Conservation (phyloP, 1,140 invertebrate genomes). For the Formica selysi region DNA sequence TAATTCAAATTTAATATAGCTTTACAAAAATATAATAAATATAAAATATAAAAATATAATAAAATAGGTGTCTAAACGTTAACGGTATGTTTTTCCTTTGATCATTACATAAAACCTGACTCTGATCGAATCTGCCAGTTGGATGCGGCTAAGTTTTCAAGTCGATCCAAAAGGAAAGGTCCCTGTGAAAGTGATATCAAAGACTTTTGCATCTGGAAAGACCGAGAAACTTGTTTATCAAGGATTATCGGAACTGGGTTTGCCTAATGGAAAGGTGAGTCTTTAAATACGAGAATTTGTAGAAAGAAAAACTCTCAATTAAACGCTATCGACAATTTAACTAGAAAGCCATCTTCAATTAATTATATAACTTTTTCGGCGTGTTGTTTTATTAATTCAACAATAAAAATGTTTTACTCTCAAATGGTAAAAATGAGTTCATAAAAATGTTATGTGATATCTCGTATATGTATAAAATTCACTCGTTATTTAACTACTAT, state of each 20-base stretch:
- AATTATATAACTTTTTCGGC: not conserved
- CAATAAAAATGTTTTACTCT: not conserved
- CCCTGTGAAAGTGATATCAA: conserved; percentile 97
- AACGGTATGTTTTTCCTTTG: not conserved
- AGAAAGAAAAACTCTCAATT: conserved; percentile 24
- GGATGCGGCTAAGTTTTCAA: conserved; percentile 97
- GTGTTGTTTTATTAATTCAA: not conserved
- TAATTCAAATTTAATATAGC: not conserved
- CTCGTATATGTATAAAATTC: not conserved
- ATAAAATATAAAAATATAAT: not conserved
- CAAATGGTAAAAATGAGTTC: not conserved
- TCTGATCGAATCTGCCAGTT: conserved; percentile 88
- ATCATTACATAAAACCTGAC: conserved; percentile 40
- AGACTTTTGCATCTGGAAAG: conserved; percentile 99
- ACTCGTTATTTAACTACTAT: not conserved
- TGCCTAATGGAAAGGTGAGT: conserved; percentile 97
- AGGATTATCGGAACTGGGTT: conserved; percentile 96
- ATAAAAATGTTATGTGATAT: not conserved
- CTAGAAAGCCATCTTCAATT: conserved; percentile 10
- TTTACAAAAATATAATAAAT: conserved; percentile 31
- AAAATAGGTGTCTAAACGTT: not conserved
- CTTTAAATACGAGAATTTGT: conserved; percentile 13
- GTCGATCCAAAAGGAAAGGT: conserved; percentile 98
- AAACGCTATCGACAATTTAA: conserved; percentile 5
- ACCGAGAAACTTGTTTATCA: conserved; percentile 99